Conservation (phyloP, 2,113 vertebrate species). For the Sinocyclocheilus anophthalmus region DNA sequence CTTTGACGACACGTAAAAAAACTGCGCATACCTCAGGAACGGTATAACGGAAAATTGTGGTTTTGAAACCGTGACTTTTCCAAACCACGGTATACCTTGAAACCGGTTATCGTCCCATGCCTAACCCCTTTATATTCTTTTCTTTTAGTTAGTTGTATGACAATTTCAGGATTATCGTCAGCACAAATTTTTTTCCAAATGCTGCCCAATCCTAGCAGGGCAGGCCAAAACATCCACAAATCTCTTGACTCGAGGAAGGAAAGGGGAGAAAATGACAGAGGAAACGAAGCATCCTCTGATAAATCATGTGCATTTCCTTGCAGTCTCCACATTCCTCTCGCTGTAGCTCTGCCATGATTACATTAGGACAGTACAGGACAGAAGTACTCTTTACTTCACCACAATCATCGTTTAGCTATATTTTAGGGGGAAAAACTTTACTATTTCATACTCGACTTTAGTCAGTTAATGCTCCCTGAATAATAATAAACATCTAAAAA, state of each 20-base stretch:
- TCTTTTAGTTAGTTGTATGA: neutral
- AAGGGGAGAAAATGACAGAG: slow-evolving; percentile 62
- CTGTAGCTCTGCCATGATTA: slow-evolving; percentile 19
- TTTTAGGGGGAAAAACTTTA: neutral
- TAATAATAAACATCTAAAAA: slow-evolving; percentile 21
- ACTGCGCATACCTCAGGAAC: no score
- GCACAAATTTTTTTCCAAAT: neutral
- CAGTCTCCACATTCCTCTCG: slow-evolving; percentile 62
- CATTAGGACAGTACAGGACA: neutral
- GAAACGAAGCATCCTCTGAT: slow-evolving; percentile 78
- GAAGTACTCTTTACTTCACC: neutral
- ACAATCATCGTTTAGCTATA: neutral
- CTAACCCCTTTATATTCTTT: no score
- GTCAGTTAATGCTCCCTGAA: neutral
- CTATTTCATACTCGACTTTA: neutral
- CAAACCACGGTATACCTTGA: no score
- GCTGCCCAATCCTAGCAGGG: neutral
- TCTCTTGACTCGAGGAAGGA: slow-evolving; percentile 31
- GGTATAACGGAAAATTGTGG: no score
- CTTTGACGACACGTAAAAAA: no score
- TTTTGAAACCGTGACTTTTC: no score
- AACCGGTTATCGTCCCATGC: no score
- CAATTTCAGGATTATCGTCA: neutral
- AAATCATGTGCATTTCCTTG: slow-evolving; percentile 72
- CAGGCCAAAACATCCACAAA: neutral